Conservation (phyloP, 2,797 vertebrate species). For the Tangara arthus region DNA sequence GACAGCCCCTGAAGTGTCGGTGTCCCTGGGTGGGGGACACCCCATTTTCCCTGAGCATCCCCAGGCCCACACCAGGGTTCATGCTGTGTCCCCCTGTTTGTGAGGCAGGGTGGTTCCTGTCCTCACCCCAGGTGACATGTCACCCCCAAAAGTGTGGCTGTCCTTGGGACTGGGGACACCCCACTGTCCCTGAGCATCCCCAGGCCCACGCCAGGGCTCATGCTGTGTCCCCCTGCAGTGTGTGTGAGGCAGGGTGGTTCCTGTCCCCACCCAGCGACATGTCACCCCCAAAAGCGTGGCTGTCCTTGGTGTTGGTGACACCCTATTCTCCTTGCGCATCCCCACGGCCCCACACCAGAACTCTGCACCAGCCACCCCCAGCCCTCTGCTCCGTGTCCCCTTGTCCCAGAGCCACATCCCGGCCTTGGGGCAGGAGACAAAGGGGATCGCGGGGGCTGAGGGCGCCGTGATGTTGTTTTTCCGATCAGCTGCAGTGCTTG, state of each 20-base stretch:
- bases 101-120: no score
- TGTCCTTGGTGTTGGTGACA: no score
- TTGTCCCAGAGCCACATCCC: background rate
- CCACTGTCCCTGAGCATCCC: no score
- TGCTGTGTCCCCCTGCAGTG: background rate
- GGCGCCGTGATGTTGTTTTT: background rate
- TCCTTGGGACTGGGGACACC: background rate
- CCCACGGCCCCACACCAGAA: fast-evolving
- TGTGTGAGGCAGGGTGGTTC: background rate
- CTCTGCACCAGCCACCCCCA: fast-evolving
- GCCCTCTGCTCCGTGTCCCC: background rate
- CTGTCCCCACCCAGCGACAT: background rate
- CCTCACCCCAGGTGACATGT: background rate
- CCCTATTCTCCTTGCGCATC: no score
- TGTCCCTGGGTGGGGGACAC: no score
- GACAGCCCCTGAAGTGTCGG: background rate
- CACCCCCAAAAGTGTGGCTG: background rate
- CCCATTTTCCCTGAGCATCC: no score
- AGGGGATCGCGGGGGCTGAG: background rate
- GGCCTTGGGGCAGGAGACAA: background rate
- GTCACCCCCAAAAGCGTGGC: background rate
- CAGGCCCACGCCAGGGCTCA: background rate
- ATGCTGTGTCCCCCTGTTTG: no score
- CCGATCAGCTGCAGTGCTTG: background rate
- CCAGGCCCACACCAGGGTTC: no score